These are phyloP conservation scores for Heliornis fulica DNA, from an alignment of 2,113 vertebrate species.

Conservation along the genomic window DNA sequence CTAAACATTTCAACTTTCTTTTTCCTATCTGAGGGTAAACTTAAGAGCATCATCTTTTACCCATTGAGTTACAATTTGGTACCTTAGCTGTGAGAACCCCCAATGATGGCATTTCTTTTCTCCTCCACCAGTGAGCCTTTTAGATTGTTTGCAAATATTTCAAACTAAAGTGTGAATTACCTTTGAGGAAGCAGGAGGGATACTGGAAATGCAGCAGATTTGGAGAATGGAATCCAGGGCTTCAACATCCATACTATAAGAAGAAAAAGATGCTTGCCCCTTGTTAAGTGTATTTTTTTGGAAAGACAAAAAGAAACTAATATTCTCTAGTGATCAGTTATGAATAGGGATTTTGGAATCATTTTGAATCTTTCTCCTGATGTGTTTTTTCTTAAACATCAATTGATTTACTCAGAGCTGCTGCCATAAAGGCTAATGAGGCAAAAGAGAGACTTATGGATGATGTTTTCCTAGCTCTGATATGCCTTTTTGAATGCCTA, in stretches of 20 bases:
- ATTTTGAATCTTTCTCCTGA: background rate
- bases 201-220: rapidly evolving
- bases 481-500: background rate
- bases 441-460: background rate
- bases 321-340: background rate
- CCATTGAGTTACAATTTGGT: background rate
- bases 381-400: background rate
- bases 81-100: background rate
- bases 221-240: background rate
- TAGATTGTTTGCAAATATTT: background rate
- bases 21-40: background rate
- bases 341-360: background rate
- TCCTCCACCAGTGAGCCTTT: background rate
- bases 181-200: background rate
- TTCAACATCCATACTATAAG: background rate
- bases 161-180: background rate
- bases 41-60: background rate
- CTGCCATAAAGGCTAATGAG: constrained; percentile 9
- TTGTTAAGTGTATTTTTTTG: rapidly evolving
- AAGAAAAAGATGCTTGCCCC: background rate
- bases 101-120: background rate
- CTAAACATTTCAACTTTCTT: background rate
- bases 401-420: background rate
- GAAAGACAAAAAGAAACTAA: background rate
- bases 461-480: constrained; percentile 5